Base-by-base conservation (phyloP, 2,797 vertebrate genomes). In the Gorsachius magnificus region DNA sequence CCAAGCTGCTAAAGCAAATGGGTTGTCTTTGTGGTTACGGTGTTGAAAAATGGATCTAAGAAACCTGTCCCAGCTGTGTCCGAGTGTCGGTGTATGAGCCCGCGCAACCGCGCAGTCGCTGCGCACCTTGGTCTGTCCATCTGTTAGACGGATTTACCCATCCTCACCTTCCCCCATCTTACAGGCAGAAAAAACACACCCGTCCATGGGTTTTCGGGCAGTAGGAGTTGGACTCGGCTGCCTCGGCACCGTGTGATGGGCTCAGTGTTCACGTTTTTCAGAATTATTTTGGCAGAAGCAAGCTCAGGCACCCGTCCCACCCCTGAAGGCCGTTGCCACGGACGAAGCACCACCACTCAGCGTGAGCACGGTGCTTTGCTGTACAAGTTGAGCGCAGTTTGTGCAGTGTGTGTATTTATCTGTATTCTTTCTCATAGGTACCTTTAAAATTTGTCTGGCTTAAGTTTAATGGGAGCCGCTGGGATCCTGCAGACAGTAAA, bases 391-490 rank as follows among this genome's bases (percentile, higher is more conserved):
- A 95, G 96, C 28, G 88, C 96, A 19, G 95, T 64, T 81, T 53
- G 96, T 97, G 96, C 97, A 97, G 96, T 98, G 98, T 99, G 98
- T 98, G 99, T 98, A 98, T 99, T 99, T 97, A 98, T 98, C 98
- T 99, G 98, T 99, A 98, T 98, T 99, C 98, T 99, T 98, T 99
- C 98, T 99, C 98, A 98, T 98, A 99, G 99, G 99, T 99, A 92
- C 98, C 98, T 99, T 98, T 99, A 99, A 97, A 93, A 98, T 99
- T 98, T 99, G 99, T 99, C 98, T 99, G 98, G 99, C 99, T 99
- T 99, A 99, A 92, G 98, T 99, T 99, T 98, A 99, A 98, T 99
- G 99, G 99, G 99, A 99, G 99, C 98, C 98, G 99, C 98, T 95
- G 98, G 98, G 98, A 98, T 60, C 97, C 97, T 96, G 97, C 98